Conservation (phyloP, 2,797 vertebrate genomes). For the Bufotes viridis region DNA sequence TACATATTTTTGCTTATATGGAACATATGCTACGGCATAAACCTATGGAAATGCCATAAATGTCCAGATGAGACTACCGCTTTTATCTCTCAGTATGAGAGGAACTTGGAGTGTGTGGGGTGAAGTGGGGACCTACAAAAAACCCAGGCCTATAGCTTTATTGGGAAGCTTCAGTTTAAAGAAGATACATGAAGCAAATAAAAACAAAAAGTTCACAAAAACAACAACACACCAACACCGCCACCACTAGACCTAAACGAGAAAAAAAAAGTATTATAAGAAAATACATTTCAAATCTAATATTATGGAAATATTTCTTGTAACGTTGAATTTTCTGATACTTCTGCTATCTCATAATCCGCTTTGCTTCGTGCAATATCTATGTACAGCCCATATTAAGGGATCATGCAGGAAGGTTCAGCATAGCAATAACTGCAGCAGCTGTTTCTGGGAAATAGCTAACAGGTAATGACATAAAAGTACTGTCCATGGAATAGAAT, state of each 20-base stretch:
- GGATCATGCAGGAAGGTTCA: not conserved
- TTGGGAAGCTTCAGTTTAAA: not conserved
- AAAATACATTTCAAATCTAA: not conserved
- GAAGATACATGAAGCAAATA: not conserved
- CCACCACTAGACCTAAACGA: not conserved
- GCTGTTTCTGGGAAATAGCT: conserved; percentile 26
- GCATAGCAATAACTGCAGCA: not conserved
- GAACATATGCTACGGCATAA: too few relatives aligned
- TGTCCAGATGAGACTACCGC: too few relatives aligned
- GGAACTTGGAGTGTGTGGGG: too few relatives aligned
- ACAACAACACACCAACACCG: not conserved
- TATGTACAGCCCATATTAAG: conserved; percentile 7
- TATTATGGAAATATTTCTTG: not conserved
- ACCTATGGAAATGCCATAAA: too few relatives aligned
- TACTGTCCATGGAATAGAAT: conserved; percentile 13
- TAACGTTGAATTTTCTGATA: not conserved
- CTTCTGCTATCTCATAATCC: not conserved
- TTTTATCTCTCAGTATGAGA: too few relatives aligned
- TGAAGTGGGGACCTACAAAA: too few relatives aligned
- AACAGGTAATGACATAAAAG: conserved; percentile 21
- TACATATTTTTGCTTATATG: too few relatives aligned
- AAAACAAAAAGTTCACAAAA: not conserved
- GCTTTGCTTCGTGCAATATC: conserved; percentile 4
- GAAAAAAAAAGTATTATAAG: not conserved
- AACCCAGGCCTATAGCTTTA: too few relatives aligned